phyloP scores from a whole-genome alignment of 1,140 invertebrate genomes.

The Conopomorpha cramerella region DNA sequence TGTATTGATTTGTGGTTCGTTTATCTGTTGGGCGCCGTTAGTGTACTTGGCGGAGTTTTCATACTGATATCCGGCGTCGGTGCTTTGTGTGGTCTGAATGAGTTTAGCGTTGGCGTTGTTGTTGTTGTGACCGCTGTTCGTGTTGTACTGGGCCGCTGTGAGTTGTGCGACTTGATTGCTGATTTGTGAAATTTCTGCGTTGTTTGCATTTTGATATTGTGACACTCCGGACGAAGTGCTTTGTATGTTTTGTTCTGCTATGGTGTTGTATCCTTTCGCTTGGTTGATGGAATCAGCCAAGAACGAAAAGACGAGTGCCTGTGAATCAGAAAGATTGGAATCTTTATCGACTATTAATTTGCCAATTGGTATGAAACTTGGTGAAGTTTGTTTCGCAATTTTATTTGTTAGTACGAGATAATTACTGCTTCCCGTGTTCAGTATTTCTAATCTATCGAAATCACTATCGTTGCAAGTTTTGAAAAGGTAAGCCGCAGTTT shows the following conservation, averaged over 20 bases:
- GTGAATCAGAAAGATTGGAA: constrained; percentile 42
- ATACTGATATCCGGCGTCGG: not conserved
- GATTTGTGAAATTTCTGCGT: constrained; percentile 24
- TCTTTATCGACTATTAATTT: constrained; percentile 31
- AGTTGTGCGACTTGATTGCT: constrained; percentile 32
- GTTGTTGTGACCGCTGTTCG: constrained; percentile 13
- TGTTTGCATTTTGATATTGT: constrained; percentile 18
- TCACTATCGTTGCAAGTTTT: constrained; percentile 19
- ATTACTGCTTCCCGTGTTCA: constrained; percentile 41
- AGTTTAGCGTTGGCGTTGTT: constrained; percentile 1
- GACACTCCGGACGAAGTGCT: constrained; percentile 9
- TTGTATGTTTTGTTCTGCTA: constrained; percentile 22
- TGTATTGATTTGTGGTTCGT: not conserved
- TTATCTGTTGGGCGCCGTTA: constrained; percentile 3
- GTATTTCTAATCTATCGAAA: constrained; percentile 34
- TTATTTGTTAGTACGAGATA: constrained; percentile 35
- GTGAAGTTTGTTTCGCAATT: constrained; percentile 8
- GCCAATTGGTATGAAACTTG: constrained; percentile 27
- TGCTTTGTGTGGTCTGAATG: constrained; percentile 3
- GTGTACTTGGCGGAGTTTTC: not conserved
- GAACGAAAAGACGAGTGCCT: constrained; percentile 43
- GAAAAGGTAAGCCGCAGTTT: constrained; percentile 35
- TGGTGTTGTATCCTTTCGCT: constrained; percentile 37
- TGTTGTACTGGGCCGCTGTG: constrained; percentile 32
- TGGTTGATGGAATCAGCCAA: constrained; percentile 42